Evolutionary conservation across 2,113 vertebrate species (phyloP).

Genomic region (Hirundichthys speculiger): DNA sequence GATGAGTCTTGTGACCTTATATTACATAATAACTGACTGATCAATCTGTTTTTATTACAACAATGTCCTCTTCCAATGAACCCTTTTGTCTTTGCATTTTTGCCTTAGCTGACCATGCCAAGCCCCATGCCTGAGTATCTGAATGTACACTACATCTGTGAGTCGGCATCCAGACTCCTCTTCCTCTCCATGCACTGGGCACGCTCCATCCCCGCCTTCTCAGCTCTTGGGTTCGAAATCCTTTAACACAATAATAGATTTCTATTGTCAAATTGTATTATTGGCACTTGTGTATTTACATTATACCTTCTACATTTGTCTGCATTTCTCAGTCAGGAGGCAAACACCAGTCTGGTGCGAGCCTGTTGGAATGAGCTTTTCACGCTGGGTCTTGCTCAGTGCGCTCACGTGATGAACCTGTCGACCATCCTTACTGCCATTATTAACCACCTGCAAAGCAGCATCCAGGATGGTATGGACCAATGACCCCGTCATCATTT

Average conservation of each 20-base stretch:
- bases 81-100: conserved; percentile 27
- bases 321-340: conserved; percentile 87
- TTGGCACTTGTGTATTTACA: neutral
- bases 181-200: conserved; percentile 99
- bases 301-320: neutral
- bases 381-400: conserved; percentile 96
- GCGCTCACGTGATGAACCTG: conserved; percentile 96
- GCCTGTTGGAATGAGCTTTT: conserved; percentile 99
- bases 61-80: neutral
- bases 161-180: conserved; percentile 96
- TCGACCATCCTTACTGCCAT: conserved; percentile 97
- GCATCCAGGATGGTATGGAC: conserved; percentile 93
- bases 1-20: too few relatives aligned
- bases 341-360: conserved; percentile 93
- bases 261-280: neutral
- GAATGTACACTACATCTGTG: conserved; percentile 99
- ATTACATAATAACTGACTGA: too few relatives aligned
- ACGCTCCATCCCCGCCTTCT: conserved; percentile 96
- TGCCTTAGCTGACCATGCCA: conserved; percentile 93
- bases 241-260: neutral
- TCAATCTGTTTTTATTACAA: neutral
- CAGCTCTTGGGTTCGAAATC: conserved; percentile 91
- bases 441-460: conserved; percentile 96
- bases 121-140: conserved; percentile 98
- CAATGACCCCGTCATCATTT: conserved; percentile 42